Evolutionary conservation across 2,797 vertebrate genomes (phyloP).

Genomic region (Schizothorax lantsangensis): DNA sequence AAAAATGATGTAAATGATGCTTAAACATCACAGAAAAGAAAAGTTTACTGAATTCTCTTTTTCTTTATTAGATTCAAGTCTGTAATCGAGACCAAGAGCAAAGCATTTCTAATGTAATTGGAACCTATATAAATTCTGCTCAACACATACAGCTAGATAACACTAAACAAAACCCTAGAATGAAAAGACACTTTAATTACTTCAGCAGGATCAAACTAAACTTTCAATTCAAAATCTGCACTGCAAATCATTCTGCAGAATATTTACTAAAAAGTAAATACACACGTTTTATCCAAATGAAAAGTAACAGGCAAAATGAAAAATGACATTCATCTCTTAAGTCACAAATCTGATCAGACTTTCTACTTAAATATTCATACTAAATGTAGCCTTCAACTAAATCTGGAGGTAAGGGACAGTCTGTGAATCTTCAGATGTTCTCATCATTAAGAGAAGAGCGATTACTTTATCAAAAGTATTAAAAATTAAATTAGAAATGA

Average conservation of each 20-base stretch:
- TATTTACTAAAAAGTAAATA: background rate
- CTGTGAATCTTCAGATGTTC: background rate
- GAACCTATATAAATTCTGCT: background rate
- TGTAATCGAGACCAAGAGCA: background rate
- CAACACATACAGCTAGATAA: background rate
- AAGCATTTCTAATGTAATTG: background rate
- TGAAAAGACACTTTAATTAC: background rate
- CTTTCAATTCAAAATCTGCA: background rate
- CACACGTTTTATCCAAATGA: background rate
- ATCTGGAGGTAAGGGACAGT: background rate
- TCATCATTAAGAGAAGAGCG: background rate
- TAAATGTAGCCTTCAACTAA: background rate
- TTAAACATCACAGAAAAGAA: background rate
- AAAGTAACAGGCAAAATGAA: background rate
- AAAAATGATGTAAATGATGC: background rate
- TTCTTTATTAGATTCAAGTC: background rate
- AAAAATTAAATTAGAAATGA: background rate
- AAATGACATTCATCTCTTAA: background rate
- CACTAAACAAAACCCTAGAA: background rate
- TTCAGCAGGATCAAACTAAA: background rate
- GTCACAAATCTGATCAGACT: too few relatives aligned
- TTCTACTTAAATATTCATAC: background rate
- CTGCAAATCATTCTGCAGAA: background rate
- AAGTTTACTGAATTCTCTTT: background rate
- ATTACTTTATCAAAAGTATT: background rate